Evolutionary conservation across 2,797 vertebrate genomes (phyloP).

Genomic region (Eurystomus glaucurus): DNA sequence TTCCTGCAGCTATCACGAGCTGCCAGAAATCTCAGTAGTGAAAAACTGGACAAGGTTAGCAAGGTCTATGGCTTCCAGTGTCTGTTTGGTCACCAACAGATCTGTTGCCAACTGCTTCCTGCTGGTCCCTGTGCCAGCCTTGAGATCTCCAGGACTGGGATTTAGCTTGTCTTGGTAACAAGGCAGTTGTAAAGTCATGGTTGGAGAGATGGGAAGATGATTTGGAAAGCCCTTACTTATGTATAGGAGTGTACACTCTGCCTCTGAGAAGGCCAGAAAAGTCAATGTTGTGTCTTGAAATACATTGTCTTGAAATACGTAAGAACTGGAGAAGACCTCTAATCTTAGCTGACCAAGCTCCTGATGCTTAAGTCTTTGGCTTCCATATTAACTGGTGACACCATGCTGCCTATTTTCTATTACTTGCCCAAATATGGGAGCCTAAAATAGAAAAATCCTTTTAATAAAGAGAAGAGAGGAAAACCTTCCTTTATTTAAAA

Average conservation of each 20-base stretch:
- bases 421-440: neutral
- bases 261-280: neutral
- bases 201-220: neutral
- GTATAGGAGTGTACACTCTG: neutral
- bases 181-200: neutral
- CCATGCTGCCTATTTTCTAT: neutral
- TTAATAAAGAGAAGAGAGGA: neutral
- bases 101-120: neutral
- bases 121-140: neutral
- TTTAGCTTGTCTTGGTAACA: fast-evolving
- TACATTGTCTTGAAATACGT: neutral
- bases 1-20: neutral
- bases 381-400: neutral
- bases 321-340: neutral
- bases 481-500: neutral
- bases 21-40: neutral
- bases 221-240: neutral
- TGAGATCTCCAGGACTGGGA: neutral
- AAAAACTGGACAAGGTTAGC: neutral
- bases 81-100: neutral
- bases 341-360: neutral
- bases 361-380: neutral
- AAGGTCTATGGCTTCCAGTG: neutral
- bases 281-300: neutral
- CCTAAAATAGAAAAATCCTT: neutral